These are phyloP conservation scores for Stenchaetothrips biformis DNA, from an alignment of 2,888 invertebrate genomes.

Conservation along the genomic window DNA sequence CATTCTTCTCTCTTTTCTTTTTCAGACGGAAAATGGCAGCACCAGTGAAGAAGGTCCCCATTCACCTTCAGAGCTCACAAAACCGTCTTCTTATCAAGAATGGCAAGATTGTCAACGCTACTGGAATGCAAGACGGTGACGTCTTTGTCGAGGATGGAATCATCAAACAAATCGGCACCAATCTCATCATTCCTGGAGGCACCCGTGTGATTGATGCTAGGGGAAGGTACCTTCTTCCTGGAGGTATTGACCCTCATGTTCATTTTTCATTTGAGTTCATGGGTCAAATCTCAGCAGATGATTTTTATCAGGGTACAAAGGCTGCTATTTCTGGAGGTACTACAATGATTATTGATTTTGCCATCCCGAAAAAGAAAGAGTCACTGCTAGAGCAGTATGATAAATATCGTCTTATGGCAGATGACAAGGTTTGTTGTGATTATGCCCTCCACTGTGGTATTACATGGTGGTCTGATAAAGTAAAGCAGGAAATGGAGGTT, in stretches of 20 bases:
- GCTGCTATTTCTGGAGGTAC: slow-evolving; percentile 98
- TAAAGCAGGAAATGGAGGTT: slow-evolving; percentile 80
- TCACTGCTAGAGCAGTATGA: slow-evolving; percentile 86
- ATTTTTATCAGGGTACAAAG: slow-evolving; percentile 95
- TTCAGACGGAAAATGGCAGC: slow-evolving; percentile 56
- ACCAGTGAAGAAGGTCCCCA: slow-evolving; percentile 91
- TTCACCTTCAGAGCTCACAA: slow-evolving; percentile 88
- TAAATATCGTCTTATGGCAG: slow-evolving; percentile 85
- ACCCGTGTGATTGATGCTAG: slow-evolving; percentile 88
- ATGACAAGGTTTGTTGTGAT: slow-evolving; percentile 96
- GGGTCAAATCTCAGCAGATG: slow-evolving; percentile 83
- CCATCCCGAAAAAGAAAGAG: slow-evolving; percentile 74
- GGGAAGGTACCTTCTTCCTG: slow-evolving; percentile 87
- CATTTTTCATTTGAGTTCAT: slow-evolving; percentile 94
- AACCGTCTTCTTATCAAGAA: slow-evolving; percentile 91
- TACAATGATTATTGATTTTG: slow-evolving; percentile 94
- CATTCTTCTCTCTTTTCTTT: too few species aligned
- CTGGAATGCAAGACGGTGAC: slow-evolving; percentile 80
- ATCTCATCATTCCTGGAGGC: slow-evolving; percentile 88
- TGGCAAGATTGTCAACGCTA: slow-evolving; percentile 93
- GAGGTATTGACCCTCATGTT: slow-evolving; percentile 96
- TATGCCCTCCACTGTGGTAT: slow-evolving; percentile 90
- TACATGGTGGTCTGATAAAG: slow-evolving; percentile 73
- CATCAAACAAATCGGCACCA: slow-evolving; percentile 86
- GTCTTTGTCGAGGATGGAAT: slow-evolving; percentile 95